phyloP scores from a whole-genome alignment of 2,113 vertebrate species.

The Eonycteris spelaea region DNA sequence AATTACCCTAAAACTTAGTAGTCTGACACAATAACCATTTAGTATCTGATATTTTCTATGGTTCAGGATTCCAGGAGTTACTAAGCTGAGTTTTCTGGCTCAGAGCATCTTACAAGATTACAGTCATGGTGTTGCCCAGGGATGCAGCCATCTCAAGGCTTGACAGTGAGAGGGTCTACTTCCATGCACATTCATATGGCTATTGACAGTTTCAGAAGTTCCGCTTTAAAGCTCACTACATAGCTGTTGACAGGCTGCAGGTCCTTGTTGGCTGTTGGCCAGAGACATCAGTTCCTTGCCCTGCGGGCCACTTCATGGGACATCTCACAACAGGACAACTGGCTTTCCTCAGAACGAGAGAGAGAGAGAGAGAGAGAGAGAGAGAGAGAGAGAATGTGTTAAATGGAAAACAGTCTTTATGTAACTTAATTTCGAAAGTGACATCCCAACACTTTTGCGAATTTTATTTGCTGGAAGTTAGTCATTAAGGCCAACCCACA shows the following conservation, averaged over 20 bases:
- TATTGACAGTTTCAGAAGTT: neutral
- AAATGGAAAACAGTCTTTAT: neutral
- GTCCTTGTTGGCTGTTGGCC: neutral
- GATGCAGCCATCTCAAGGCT: neutral
- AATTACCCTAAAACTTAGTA: neutral
- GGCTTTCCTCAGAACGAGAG: neutral
- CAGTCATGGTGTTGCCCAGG: neutral
- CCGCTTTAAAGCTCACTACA: neutral
- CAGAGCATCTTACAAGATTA: neutral
- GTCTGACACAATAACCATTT: neutral
- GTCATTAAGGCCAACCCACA: neutral
- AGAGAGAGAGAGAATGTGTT: neutral
- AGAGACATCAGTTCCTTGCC: neutral
- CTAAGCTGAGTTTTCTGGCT: neutral
- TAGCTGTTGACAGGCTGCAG: neutral
- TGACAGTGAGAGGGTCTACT: neutral
- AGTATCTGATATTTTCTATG: neutral
- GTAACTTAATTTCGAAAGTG: constrained; percentile 17
- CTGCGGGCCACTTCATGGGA: neutral
- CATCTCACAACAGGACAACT: neutral
- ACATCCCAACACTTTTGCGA: neutral
- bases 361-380: neutral
- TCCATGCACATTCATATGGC: neutral
- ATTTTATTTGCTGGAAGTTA: constrained; percentile 14
- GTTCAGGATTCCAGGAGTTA: neutral